These are phyloP conservation scores for Girardinichthys multiradiatus DNA, from an alignment of 2,113 vertebrate genomes.

Conservation along the genomic window DNA sequence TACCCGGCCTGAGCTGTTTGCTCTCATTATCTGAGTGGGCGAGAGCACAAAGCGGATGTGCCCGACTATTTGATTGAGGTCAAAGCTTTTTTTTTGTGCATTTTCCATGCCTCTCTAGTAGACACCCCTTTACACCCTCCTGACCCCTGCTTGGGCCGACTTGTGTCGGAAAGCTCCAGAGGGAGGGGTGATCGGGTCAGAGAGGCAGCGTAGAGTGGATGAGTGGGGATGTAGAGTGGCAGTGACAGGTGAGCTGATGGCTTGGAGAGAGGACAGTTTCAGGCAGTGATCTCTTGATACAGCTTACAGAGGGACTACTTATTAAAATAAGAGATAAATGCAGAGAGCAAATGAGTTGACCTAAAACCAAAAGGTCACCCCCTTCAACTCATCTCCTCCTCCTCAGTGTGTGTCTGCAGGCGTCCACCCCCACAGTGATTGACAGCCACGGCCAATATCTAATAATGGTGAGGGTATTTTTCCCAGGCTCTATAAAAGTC, in stretches of 20 bases:
- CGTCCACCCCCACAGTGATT: slow-evolving; percentile 73
- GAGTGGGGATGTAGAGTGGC: slow-evolving; percentile 50
- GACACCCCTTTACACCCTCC: slow-evolving; percentile 1
- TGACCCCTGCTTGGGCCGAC: slow-evolving; percentile 46
- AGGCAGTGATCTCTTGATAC: slow-evolving; percentile 72
- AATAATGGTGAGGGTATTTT: slow-evolving; percentile 72
- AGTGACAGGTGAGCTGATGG: slow-evolving; percentile 73
- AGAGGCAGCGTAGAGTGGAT: slow-evolving; percentile 36
- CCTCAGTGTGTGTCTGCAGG: slow-evolving; percentile 31
- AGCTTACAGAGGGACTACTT: slow-evolving; percentile 69
- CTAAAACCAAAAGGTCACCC: slow-evolving; percentile 81
- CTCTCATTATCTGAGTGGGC: slow-evolving; percentile 50
- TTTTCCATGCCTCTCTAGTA: neutral
- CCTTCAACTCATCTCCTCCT: slow-evolving; percentile 2
- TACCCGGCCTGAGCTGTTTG: slow-evolving; percentile 32
- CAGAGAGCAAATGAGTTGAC: slow-evolving; percentile 82
- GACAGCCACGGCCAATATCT: slow-evolving; percentile 75
- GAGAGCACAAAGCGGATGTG: slow-evolving; percentile 57
- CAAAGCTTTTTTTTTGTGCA: slow-evolving; percentile 51
- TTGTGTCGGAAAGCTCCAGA: slow-evolving; percentile 37
- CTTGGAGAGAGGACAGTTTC: slow-evolving; percentile 57
- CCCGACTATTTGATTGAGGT: slow-evolving; percentile 70
- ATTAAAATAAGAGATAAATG: slow-evolving; percentile 84
- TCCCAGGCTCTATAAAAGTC: slow-evolving; percentile 74
- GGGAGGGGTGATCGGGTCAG: slow-evolving; percentile 55